These are phyloP conservation scores for Philaenus spumarius DNA, from an alignment of 1,140 invertebrate genomes.

Conservation along the genomic window DNA sequence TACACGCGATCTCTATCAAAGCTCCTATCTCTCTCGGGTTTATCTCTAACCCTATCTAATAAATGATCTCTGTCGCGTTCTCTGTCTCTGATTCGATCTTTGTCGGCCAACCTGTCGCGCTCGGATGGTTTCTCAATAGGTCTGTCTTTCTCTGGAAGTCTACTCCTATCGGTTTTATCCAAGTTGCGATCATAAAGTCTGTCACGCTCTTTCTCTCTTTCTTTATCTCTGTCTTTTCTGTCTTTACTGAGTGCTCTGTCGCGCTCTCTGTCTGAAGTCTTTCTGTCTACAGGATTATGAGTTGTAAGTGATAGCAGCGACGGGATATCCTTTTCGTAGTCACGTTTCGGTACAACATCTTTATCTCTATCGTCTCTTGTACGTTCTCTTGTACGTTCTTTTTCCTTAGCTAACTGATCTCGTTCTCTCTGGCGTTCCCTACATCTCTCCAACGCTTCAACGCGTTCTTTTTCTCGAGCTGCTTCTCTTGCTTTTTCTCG, in stretches of 20 bases:
- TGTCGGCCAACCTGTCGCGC: conserved; percentile 22
- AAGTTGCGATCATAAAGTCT: conserved; percentile 6
- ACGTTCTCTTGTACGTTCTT: conserved; percentile 34
- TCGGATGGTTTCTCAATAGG: conserved; percentile 27
- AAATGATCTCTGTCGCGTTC: conserved; percentile 38
- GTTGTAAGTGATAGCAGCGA: conserved; percentile 23
- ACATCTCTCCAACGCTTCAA: conserved; percentile 29
- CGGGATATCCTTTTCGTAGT: conserved; percentile 27
- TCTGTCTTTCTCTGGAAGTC: conserved; percentile 26
- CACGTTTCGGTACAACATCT: neutral
- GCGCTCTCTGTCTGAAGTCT: conserved; percentile 7
- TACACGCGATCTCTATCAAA: conserved; percentile 13
- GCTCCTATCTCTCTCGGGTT: conserved; percentile 4
- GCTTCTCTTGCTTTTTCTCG: conserved; percentile 25
- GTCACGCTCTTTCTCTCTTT: conserved; percentile 14
- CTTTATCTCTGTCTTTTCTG: conserved; percentile 23
- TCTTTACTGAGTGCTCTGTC: conserved; percentile 14
- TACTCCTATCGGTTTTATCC: conserved; percentile 8
- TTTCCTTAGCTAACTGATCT: conserved; percentile 35
- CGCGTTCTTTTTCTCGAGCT: conserved; percentile 28
- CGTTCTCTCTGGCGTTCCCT: conserved; percentile 39
- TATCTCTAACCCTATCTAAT: conserved; percentile 31
- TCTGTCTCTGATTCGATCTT: conserved; percentile 48
- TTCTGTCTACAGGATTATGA: conserved; percentile 17
- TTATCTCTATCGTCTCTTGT: conserved; percentile 22